Base-by-base conservation (phyloP, 2,113 vertebrate species). In the Bubo bubo region DNA sequence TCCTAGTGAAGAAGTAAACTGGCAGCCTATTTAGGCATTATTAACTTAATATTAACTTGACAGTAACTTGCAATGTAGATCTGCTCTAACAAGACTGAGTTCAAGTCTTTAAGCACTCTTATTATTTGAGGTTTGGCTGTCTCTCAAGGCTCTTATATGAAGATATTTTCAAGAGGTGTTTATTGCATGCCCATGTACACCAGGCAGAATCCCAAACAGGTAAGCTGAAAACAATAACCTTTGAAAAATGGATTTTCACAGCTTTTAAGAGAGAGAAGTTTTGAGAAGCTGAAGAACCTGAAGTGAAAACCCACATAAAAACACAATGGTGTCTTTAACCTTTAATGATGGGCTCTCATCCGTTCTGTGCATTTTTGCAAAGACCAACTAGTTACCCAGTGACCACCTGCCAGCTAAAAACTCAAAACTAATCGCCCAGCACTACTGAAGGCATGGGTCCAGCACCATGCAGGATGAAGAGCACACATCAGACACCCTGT, bases 361-460 rank as follows among this genome's bases (percentile, higher is more conserved):
- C 60, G 41, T 53, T 56, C 22, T 93, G 79, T 47, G 55, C 76
- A 77, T 82, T 96, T 97, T 89, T 81, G 59, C 87, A 71, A 94
- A 96, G 68, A 83, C 70, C 66, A 59, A 41, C 80, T 64, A 92
- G 92, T 93, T 93, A 96, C 95, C 93, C 84, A 87, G 81, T 91
- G 95, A 96, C 90, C 95, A 86, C 93, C 91, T 85, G 87, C 86
- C 81, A 97, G 70, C 34, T 73, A 59, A 60, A 94, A 83, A 89
- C 85, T 87, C 91, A 94, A 96, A 86, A 67, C 62, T 83, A 93
- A 96, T 92, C 55, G 62, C 37, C 70, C 90, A 94, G 84, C 21
- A 28, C 96, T 82, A 67, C 66, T n/a, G 90, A 96, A 92, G 71
- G 95, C 81, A 35, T 62, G 77, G 43, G 74, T 92, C 62, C 73